Base-by-base conservation (phyloP, 1,140 invertebrate genomes). In the Pseudomyrmex gracilis region DNA sequence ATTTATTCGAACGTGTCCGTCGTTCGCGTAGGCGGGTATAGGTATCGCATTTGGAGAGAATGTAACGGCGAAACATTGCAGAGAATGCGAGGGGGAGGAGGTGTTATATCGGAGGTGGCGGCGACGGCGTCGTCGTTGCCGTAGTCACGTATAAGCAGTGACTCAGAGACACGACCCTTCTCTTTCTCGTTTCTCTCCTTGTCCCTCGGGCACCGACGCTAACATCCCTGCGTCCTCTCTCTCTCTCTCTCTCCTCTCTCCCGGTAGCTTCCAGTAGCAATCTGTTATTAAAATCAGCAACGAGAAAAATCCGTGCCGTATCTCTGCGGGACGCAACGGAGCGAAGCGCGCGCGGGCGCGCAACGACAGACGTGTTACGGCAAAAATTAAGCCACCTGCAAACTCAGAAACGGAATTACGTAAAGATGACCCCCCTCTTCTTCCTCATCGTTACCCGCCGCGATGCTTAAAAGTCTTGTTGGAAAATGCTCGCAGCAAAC, bases 251-350 rank as follows among this genome's bases (percentile, higher is more conserved):
- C 24, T 78, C 67, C 67, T 47, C 74, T 55, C 64, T 47, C 60
- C 49, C 63, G 8, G 80, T 60, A 70, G 87, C 90, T 61, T 71
- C 66, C 85, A 87, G 71, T 85, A 84, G 88, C 92, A 94, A 94
- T 94, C 94, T 94, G 92, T 94, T 94, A 94, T 94, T 94, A 94
- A 94, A 93, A 94, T 94, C 93, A 93, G 92, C 92, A 93, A 93
- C 91, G 93, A 92, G 93, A 94, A 94, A 94, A 94, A 94, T 94
- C 90, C 93, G 93, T 94, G 93, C 94, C 93, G 91, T 94, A 94
- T 94, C 93, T 94, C 77, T 83, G 67, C 66, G 86, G 84, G 83
- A 80, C 84, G 85, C 70, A 68, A 67, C 57, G 80, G 20, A 64
- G 82, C 57, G 45, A 57, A 78, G 63, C 70, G 47, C 67, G 66